These are phyloP conservation scores for Melieria crassipennis DNA, from an alignment of 2,888 invertebrate species.

Conservation along the genomic window DNA sequence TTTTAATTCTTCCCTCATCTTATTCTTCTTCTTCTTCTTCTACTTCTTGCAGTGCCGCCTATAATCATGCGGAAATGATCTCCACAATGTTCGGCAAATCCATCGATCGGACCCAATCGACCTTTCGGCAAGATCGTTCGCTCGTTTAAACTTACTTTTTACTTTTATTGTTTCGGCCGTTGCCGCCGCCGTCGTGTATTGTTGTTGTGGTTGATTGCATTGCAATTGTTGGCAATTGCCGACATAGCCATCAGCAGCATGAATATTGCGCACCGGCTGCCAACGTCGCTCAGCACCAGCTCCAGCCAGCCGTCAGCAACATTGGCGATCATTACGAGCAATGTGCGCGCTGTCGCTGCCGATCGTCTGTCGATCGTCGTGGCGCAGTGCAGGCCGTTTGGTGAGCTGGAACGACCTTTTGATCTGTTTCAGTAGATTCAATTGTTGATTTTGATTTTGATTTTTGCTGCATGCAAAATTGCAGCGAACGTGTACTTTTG, in stretches of 20 bases:
- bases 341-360: neutral
- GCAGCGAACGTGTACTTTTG: neutral
- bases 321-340: neutral
- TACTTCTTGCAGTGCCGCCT: conserved; percentile 26
- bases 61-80: conserved; percentile 64
- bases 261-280: neutral
- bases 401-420: conserved; percentile 52
- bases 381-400: conserved; percentile 7
- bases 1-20: no score
- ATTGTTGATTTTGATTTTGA: conserved; percentile 49
- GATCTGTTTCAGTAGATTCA: conserved; percentile 56
- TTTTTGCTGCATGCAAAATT: conserved; percentile 22
- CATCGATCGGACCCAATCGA: conserved; percentile 45
- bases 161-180: neutral
- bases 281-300: neutral
- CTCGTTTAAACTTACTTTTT: conserved; percentile 16
- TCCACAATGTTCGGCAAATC: conserved; percentile 27
- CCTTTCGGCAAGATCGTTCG: conserved; percentile 57
- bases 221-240: conserved; percentile 34
- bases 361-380: neutral
- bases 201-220: conserved; percentile 35
- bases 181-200: neutral
- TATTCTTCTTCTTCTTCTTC: no score
- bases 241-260: neutral
- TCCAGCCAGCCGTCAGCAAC: no score